Percentiles rank a stretch among this genome's conserved stretches.
Conservation (phyloP, 37 sponge, comb jelly and placozoan species). For the Petrosia ficiformis region DNA sequence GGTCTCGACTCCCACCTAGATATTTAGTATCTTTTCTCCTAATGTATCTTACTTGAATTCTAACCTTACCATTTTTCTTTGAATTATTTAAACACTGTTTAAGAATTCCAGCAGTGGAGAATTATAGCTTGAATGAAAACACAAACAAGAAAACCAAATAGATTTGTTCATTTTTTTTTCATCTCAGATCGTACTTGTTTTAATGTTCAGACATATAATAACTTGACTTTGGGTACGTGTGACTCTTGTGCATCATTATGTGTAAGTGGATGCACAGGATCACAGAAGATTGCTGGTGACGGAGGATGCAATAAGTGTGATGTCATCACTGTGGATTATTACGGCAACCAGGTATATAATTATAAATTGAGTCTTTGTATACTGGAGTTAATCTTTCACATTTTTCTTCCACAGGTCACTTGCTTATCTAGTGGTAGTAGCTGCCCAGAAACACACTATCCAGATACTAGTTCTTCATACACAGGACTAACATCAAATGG, state of each 20-base stretch:
- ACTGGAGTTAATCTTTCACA: too few relatives aligned
- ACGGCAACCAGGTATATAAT: constrained; percentile 43
- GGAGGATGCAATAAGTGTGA: constrained; percentile 37
- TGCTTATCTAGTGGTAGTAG: constrained; percentile 13
- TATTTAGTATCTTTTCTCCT: too few relatives aligned
- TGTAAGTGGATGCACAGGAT: constrained; percentile 39
- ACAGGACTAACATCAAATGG: neutral
- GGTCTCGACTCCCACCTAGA: too few relatives aligned
- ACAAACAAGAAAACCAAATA: neutral
- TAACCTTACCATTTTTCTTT: too few relatives aligned
- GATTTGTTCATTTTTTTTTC: neutral
- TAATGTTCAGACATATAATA: constrained; percentile 19
- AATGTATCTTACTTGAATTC: too few relatives aligned
- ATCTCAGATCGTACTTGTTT: constrained; percentile 7
- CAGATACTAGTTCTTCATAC: neutral
- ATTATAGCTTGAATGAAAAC: too few relatives aligned
- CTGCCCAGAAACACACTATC: neutral
- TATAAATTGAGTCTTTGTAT: neutral
- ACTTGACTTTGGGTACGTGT: constrained; percentile 23
- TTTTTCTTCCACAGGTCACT: too few relatives aligned
- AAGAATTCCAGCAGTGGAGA: too few relatives aligned
- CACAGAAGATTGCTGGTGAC: neutral
- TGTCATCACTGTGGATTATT: neutral
- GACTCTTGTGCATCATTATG: constrained; percentile 19
- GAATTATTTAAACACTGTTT: too few relatives aligned